A percentile compares a stretch with the other conserved stretches of the same genome.
Evolutionary conservation across 2,888 invertebrate species (phyloP).

Genomic region (Torymus auratus): DNA sequence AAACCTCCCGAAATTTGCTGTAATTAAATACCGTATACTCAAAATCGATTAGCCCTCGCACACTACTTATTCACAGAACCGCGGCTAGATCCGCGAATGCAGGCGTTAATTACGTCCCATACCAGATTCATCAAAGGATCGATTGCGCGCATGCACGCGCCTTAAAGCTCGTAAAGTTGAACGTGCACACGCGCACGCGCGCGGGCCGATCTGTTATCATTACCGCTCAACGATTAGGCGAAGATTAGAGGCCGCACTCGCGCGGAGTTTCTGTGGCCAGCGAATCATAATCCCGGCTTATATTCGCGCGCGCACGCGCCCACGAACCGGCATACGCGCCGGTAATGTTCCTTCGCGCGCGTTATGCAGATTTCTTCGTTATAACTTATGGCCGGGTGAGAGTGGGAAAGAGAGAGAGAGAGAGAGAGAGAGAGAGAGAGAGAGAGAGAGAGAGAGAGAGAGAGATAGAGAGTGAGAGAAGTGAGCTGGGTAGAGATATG

Average conservation of each 20-base stretch:
- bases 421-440: not conserved
- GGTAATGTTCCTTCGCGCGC: slow-evolving; percentile 37
- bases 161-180: not conserved
- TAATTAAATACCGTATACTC: too few species aligned
- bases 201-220: slow-evolving; percentile 67
- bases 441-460: too few species aligned
- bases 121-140: slow-evolving; percentile 37
- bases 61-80: too few species aligned
- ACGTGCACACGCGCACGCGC: slow-evolving; percentile 58
- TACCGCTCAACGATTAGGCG: slow-evolving; percentile 66
- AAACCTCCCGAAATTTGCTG: too few species aligned
- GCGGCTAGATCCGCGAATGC: not conserved
- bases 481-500: not conserved
- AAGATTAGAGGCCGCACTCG: slow-evolving; percentile 62
- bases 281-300: slow-evolving; percentile 63
- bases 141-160: slow-evolving; percentile 33
- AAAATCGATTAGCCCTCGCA: too few species aligned
- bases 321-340: not conserved
- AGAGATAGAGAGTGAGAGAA: not conserved
- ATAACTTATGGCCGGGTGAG: slow-evolving; percentile 27
- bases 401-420: not conserved
- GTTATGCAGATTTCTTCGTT: slow-evolving; percentile 46
- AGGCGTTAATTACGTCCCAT: slow-evolving; percentile 21
- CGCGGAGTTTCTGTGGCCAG: slow-evolving; percentile 55
- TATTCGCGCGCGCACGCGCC: not conserved